Evolutionary conservation across 2,888 invertebrate genomes (phyloP).

Genomic region (Hemithea aestivaria): DNA sequence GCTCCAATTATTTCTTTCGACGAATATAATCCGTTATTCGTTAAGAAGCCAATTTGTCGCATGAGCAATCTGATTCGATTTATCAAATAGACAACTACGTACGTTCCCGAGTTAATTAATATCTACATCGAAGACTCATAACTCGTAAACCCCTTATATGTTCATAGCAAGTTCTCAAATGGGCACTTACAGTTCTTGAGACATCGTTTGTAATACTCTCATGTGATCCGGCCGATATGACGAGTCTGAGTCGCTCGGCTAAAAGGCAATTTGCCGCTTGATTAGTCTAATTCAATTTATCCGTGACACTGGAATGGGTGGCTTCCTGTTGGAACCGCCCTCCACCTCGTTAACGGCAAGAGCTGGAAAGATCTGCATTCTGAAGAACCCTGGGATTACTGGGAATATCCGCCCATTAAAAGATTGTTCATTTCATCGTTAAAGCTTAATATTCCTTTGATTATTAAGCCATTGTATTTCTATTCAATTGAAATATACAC

Average conservation of each 20-base stretch:
- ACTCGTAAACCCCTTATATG: background rate
- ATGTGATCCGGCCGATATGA: conserved; percentile 20
- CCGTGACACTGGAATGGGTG: conserved; percentile 62
- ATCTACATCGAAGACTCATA: background rate
- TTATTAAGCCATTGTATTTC: background rate
- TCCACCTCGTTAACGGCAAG: conserved; percentile 60
- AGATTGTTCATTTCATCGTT: conserved; percentile 2
- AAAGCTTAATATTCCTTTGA: conserved; percentile 1
- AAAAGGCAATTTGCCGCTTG: conserved; percentile 60
- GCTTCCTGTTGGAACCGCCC: conserved; percentile 65
- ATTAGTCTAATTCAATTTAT: conserved; percentile 73
- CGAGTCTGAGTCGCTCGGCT: conserved; percentile 23
- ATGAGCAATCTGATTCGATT: conserved; percentile 5
- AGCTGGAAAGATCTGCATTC: conserved; percentile 46
- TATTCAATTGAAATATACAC: too few species aligned
- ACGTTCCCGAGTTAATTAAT: background rate
- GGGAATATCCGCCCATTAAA: conserved; percentile 13
- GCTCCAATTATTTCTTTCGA: conserved; percentile 4
- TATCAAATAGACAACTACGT: conserved; percentile 5
- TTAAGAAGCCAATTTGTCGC: conserved; percentile 11
- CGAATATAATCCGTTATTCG: conserved; percentile 3
- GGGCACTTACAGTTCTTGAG: conserved; percentile 1
- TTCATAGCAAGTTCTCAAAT: background rate
- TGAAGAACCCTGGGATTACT: conserved; percentile 34
- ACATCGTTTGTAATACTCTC: conserved; percentile 1